A percentile compares a stretch with the other conserved stretches of the same genome.
phyloP scores from a whole-genome alignment of 2,113 vertebrate genomes.

The Calypte anna region DNA sequence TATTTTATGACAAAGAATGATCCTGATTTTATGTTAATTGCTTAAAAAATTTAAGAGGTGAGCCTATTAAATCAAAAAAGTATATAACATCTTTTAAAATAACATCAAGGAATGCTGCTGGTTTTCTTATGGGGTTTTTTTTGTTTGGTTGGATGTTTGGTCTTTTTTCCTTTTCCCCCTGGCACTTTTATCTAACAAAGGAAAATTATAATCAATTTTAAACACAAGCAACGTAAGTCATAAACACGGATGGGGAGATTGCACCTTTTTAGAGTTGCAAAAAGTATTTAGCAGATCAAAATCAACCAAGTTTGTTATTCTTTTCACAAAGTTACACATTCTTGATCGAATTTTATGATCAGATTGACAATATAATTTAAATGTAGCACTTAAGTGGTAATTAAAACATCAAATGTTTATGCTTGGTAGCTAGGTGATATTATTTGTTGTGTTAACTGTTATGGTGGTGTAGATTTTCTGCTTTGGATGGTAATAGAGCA shows the following conservation, averaged over 20 bases:
- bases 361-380: slow-evolving; percentile 30
- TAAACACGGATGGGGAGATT: neutral
- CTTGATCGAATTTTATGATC: slow-evolving; percentile 58
- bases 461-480: neutral
- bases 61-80: neutral
- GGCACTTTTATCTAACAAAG: neutral
- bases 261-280: slow-evolving; percentile 42
- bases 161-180: neutral
- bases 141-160: neutral
- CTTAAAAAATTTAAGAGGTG: neutral
- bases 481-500: neutral
- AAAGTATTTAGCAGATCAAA: slow-evolving; percentile 61
- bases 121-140: neutral
- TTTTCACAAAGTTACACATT: slow-evolving; percentile 49
- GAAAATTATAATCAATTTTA: neutral
- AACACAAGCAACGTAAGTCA: neutral
- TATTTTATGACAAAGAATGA: neutral
- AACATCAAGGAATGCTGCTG: neutral
- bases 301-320: slow-evolving; percentile 53
- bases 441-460: neutral
- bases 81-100: neutral
- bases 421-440: neutral
- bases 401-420: neutral
- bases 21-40: neutral
- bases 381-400: slow-evolving; percentile 18